phyloP scores from a whole-genome alignment of 2,888 invertebrate genomes.

The Pachliopta kotzebuea region DNA sequence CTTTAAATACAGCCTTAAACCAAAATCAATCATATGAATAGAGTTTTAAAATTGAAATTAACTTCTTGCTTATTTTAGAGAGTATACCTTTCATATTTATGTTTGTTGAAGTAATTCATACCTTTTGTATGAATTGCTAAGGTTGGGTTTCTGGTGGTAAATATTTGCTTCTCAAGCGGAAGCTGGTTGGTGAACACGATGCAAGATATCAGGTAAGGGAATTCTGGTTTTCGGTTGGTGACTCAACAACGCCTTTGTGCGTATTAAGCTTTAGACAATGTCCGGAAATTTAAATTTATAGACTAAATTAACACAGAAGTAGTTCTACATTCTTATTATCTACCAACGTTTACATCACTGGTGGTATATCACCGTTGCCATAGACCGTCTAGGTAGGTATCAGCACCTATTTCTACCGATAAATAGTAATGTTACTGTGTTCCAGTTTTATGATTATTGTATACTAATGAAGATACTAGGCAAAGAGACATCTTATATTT shows the following conservation, averaged over 20 bases:
- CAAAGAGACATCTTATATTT: too few relatives aligned
- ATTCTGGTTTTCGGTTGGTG: constrained; percentile 22
- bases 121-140: neutral
- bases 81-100: constrained; percentile 30
- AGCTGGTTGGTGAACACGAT: constrained; percentile 6
- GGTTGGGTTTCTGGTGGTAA: constrained; percentile 12
- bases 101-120: constrained; percentile 16
- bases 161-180: constrained; percentile 16
- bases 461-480: too few relatives aligned
- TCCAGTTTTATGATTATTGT: too few relatives aligned
- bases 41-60: constrained; percentile 23
- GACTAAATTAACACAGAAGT: too few relatives aligned
- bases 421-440: too few relatives aligned
- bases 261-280: constrained; percentile 1
- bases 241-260: constrained; percentile 1
- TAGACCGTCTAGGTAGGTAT: too few relatives aligned
- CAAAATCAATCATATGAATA: constrained; percentile 29
- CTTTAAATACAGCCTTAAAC: constrained; percentile 20
- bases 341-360: too few relatives aligned
- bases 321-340: too few relatives aligned
- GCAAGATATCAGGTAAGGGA: constrained; percentile 27
- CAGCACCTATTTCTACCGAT: too few relatives aligned
- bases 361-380: too few relatives aligned
- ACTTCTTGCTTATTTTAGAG: constrained; percentile 15
- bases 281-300: neutral